Conservation (phyloP, 2,797 vertebrate genomes). For the Karalla daura region DNA sequence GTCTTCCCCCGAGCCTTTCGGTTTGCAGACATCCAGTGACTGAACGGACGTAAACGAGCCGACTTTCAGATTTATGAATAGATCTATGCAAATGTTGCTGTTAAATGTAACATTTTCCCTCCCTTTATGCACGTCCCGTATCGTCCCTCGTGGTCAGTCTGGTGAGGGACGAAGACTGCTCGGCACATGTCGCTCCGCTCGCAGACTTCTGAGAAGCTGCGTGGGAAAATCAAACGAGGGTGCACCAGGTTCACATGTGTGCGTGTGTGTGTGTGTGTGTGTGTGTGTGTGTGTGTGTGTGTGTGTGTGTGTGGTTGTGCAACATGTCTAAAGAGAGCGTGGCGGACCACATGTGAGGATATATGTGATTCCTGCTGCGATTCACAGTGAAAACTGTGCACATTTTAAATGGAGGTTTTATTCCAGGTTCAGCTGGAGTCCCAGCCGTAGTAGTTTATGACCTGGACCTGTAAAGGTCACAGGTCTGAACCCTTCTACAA, state of each 20-base stretch:
- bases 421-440: no score
- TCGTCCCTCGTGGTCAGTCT: background rate
- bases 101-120: constrained; percentile 29
- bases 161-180: constrained; percentile 59
- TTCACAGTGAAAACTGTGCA: no score
- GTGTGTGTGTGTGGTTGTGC: constrained; percentile 51
- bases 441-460: no score
- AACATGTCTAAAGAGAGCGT: constrained; percentile 34
- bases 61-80: constrained; percentile 4
- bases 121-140: constrained; percentile 7
- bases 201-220: constrained; percentile 56
- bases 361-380: constrained; percentile 27
- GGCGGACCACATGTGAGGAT: constrained; percentile 55
- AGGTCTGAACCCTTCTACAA: no score
- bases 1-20: constrained; percentile 3
- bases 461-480: no score
- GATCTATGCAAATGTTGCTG: constrained; percentile 25
- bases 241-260: constrained; percentile 44
- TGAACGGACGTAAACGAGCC: constrained; percentile 27
- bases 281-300: constrained; percentile 50
- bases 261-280: constrained; percentile 45
- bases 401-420: no score
- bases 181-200: constrained; percentile 59
- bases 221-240: constrained; percentile 63
- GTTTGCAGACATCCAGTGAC: constrained; percentile 42